Evolutionary conservation across 2,113 vertebrate genomes (phyloP).

Genomic region (human): GRCh38 chr4:28591001-28591500

Average conservation of each 20-base stretch:
- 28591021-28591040: background rate
- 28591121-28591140: background rate
- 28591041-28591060: background rate
- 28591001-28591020: background rate
- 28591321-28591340: background rate
- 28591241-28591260: background rate
- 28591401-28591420: background rate
- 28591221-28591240: background rate
- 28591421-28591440: background rate
- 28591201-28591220: background rate
- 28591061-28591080: conserved; percentile 29
- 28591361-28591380: background rate
- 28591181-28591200: background rate
- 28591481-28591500: background rate
- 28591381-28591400: background rate
- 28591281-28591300: background rate
- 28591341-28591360: background rate
- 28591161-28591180: background rate
- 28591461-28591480: background rate
- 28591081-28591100: background rate
- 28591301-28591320: background rate
- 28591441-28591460: background rate
- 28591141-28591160: background rate
- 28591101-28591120: background rate
- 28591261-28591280: background rate